Base-by-base conservation (phyloP, 2,888 invertebrate species). In the Lapara coniferarum region DNA sequence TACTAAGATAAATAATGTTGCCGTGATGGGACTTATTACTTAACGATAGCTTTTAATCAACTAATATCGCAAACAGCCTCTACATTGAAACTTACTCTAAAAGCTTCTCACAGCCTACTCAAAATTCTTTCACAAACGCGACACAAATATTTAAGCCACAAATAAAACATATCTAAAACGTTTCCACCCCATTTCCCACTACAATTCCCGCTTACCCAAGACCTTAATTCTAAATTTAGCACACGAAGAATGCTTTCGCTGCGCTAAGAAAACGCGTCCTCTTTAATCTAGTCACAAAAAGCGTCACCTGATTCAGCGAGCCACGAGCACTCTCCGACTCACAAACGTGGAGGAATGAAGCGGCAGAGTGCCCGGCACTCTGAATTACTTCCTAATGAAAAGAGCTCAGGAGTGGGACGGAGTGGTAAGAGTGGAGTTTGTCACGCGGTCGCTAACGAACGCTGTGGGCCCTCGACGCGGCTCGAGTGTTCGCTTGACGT, bases 341-440 rank as follows among this genome's bases (percentile, higher is more conserved):
- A 89, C 89, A 90, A 90, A 89, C 91, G 87, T 85, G 87, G 84
- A 92, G 91, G 91, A 92, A 93, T 92, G 93, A 90, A 91, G 89
- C 91, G 89, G 88, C 90, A 91, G 91, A 91, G 91, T 88, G 89
- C 88, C 89, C 86, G 87, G 88, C 85, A 89, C 92, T 92, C 92
- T 87, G 90, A 92, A 93, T 93, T 93, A 93, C 92, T 93, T 92
- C 92, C 92, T 93, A 93, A 93, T 93, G 93, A 93, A 93, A 92
- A 92, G 92, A 92, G 90, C 86, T 82, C 85, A 87, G 85, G 87
- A 91, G 91, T 89, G 88, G 87, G 86, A 83, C 85, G 82, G 86
- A 88, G 89, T 85, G 84, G 85, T 81, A 30, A 49, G 49, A 82
- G 85, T 82, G 77, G 81, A 83, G 85, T 86, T 90, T 84, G 89